These are phyloP conservation scores for Centruroides vittatus DNA, from an alignment of 1,140 invertebrate genomes.

Conservation along the genomic window DNA sequence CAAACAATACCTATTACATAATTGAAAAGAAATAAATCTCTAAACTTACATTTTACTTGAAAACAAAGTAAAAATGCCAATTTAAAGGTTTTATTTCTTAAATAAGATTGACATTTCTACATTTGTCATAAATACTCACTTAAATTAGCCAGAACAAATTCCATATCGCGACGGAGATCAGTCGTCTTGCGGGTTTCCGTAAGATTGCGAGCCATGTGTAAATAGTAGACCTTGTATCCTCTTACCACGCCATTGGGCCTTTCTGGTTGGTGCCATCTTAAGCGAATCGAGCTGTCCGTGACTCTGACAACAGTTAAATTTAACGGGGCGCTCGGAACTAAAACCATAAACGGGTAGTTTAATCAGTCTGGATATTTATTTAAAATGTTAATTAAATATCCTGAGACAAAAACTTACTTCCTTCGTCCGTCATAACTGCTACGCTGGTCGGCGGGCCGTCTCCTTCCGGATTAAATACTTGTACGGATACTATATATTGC, in stretches of 20 bases:
- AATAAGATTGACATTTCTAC: too few species aligned
- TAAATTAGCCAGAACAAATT: conserved; percentile 18
- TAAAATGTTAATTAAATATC: background rate
- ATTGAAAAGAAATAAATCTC: too few species aligned
- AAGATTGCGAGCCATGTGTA: conserved; percentile 16
- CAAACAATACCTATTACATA: too few species aligned
- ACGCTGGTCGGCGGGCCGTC: conserved; percentile 51
- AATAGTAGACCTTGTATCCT: conserved; percentile 20
- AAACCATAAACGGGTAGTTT: conserved; percentile 20
- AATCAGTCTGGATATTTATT: background rate
- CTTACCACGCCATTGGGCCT: conserved; percentile 42
- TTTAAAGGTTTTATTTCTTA: too few species aligned
- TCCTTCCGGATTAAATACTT: conserved; percentile 61
- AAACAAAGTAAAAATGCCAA: too few species aligned
- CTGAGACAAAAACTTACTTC: conserved; percentile 42
- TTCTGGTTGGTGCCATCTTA: conserved; percentile 62
- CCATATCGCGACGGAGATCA: conserved; percentile 13
- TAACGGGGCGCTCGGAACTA: conserved; percentile 65
- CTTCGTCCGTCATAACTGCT: conserved; percentile 62
- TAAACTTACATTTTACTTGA: too few species aligned
- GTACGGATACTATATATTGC: conserved; percentile 55
- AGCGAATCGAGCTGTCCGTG: conserved; percentile 54
- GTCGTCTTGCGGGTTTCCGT: conserved; percentile 16
- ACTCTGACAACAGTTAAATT: conserved; percentile 60
- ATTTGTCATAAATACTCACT: conserved; percentile 6